Conservation (phyloP, 2,113 vertebrate genomes). For the Xiphophorus maculatus region DNA sequence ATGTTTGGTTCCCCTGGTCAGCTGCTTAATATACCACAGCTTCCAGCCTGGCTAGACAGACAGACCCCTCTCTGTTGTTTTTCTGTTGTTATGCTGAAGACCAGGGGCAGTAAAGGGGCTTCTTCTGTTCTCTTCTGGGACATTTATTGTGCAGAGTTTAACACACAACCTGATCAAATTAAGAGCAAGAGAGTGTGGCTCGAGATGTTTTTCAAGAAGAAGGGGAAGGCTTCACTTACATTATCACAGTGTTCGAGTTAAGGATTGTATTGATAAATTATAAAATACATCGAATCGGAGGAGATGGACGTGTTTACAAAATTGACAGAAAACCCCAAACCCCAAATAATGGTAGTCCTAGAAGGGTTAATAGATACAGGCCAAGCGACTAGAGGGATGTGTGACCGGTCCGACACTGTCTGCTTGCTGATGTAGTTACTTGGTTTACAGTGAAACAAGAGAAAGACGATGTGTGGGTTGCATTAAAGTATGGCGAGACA, state of each 20-base stretch:
- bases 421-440: slow-evolving; percentile 38
- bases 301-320: neutral
- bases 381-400: slow-evolving; percentile 40
- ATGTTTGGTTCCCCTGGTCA: slow-evolving; percentile 74
- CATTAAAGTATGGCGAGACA: slow-evolving; percentile 35
- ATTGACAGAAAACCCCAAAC: neutral
- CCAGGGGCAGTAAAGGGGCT: slow-evolving; percentile 73
- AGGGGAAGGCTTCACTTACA: slow-evolving; percentile 19
- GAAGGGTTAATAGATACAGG: slow-evolving; percentile 18
- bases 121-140: slow-evolving; percentile 76
- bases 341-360: too few species aligned
- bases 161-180: slow-evolving; percentile 80
- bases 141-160: slow-evolving; percentile 71
- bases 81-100: slow-evolving; percentile 75
- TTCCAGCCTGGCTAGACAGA: slow-evolving; percentile 67
- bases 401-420: slow-evolving; percentile 39
- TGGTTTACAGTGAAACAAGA: slow-evolving; percentile 35
- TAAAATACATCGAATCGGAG: slow-evolving; percentile 12
- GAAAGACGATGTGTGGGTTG: slow-evolving; percentile 51
- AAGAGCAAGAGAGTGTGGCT: slow-evolving; percentile 55
- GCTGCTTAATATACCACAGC: slow-evolving; percentile 72
- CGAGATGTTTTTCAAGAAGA: slow-evolving; percentile 54
- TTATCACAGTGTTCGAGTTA: slow-evolving; percentile 32
- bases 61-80: slow-evolving; percentile 79
- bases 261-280: slow-evolving; percentile 3